Base-by-base conservation (phyloP, 2,797 vertebrate species). In the Chelmon rostratus region DNA sequence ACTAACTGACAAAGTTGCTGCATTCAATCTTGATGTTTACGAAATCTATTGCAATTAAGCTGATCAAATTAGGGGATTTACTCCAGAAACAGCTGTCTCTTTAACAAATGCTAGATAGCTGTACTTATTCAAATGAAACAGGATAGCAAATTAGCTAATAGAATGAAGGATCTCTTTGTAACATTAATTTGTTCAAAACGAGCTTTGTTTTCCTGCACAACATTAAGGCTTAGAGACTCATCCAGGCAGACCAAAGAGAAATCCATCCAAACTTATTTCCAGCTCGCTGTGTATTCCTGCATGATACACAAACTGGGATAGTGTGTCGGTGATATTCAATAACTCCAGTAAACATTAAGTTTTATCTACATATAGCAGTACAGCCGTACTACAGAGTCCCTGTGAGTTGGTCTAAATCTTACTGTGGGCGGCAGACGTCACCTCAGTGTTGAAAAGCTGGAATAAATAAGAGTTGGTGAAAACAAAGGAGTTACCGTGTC, bases 1-100 rank as follows among this genome's bases (percentile, higher is more conserved):
- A 93, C 92, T 92, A 95, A 95, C 93, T 93, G 94, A 95, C 94
- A 94, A 93, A 93, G 92, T 94, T 95, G 91, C 91, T 88, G 93
- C 93, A 85, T 94, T 96, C 94, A 95, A 96, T 95, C 94, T 95
- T 95, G 94, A 96, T 96, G 94, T 96, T 96, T 95, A 93, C 94
- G 54, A 91, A 95, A 95, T 96, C 93, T 94, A 95, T 95, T 91
- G 93, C 92, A 95, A 96, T 96, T 96, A 95, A 86, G 88, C 63
- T 95, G 92, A 96, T 96, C 93, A 92, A 95, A 95, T 96, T 94
- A 94, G 83, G 81, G 86, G 93, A 94, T 94, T 95, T 93, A 86
- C 89, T 93, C 91, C 81, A 92, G 91, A 93, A 95, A 93, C 85
- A 93, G 91, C 92, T 92, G 90, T 93, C 92, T 92, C 84, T 88